A percentile compares a stretch with the other conserved stretches of the same genome.
Conservation (phyloP, 2,797 vertebrate species). For the Telmatherina bonti region DNA sequence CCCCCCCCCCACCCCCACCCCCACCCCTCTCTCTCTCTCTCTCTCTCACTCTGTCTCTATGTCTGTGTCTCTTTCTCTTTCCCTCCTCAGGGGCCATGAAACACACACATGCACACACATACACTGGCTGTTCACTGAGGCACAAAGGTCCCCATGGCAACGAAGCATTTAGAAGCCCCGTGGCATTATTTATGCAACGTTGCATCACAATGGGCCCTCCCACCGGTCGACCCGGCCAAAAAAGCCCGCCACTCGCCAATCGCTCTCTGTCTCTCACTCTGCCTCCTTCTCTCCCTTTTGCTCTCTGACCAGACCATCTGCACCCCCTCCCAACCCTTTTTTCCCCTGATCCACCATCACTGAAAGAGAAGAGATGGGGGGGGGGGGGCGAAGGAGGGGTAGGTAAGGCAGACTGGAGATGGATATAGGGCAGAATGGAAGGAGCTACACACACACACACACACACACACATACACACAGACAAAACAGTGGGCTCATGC, state of each 20-base stretch:
- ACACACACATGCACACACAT: slow-evolving; percentile 71
- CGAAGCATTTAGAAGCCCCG: slow-evolving; percentile 89
- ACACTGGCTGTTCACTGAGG: slow-evolving; percentile 87
- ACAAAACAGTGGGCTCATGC: slow-evolving; percentile 27
- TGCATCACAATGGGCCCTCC: slow-evolving; percentile 92
- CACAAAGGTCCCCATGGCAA: slow-evolving; percentile 98
- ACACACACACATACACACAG: slow-evolving; percentile 2
- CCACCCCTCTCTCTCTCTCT: no score
- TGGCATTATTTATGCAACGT: slow-evolving; percentile 92
- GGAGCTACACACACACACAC: slow-evolving; percentile 4
- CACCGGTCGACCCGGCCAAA: slow-evolving; percentile 81
- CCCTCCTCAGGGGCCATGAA: slow-evolving; percentile 58
- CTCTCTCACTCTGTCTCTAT: slow-evolving; percentile 27
- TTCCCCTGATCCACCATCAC: slow-evolving; percentile 25
- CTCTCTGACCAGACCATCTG: slow-evolving; percentile 67
- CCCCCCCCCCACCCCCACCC: slow-evolving; percentile 19
- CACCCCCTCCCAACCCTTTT: slow-evolving; percentile 1
- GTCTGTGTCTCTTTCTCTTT: slow-evolving; percentile 59
- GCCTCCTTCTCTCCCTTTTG: slow-evolving; percentile 28
- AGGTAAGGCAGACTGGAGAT: slow-evolving; percentile 27
- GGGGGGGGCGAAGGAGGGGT: slow-evolving; percentile 12
- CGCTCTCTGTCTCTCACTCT: slow-evolving; percentile 44
- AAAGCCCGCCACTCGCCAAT: slow-evolving; percentile 79
- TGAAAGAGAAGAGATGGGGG: slow-evolving; percentile 40
- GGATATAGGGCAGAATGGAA: slow-evolving; percentile 18